These are phyloP conservation scores for Sebastiscus tertius DNA, from an alignment of 2,797 vertebrate genomes.

Conservation along the genomic window DNA sequence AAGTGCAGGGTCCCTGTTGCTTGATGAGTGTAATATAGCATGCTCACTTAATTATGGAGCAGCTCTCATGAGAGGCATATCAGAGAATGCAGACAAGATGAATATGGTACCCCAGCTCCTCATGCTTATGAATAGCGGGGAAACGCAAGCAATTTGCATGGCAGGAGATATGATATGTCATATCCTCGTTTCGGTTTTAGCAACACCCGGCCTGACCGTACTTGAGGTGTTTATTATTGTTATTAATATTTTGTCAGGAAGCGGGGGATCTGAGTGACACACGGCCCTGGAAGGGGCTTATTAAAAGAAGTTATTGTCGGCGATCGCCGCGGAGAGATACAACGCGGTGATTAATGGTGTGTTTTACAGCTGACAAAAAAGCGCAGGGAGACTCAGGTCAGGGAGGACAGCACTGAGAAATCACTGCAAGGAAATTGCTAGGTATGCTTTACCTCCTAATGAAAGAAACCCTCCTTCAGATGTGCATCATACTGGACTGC, in stretches of 20 bases:
- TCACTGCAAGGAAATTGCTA: conserved; percentile 56
- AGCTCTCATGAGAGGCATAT: conserved; percentile 65
- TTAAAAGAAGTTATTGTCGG: conserved; percentile 80
- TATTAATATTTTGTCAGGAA: conserved; percentile 80
- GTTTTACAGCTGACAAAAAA: conserved; percentile 71
- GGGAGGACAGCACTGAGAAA: conserved; percentile 58
- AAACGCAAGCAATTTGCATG: conserved; percentile 63
- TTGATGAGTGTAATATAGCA: conserved; percentile 71
- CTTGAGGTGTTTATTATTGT: conserved; percentile 74
- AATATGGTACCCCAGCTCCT: conserved; percentile 52
- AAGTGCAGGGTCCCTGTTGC: conserved; percentile 61
- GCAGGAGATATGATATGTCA: conserved; percentile 50
- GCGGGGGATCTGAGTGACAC: conserved; percentile 68
- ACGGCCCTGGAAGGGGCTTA: conserved; percentile 71
- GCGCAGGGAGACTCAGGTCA: conserved; percentile 50
- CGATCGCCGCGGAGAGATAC: conserved; percentile 64
- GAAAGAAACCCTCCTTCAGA: conserved; percentile 56
- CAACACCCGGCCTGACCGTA: conserved; percentile 22
- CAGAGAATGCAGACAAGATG: conserved; percentile 66
- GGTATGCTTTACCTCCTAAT: conserved; percentile 55
- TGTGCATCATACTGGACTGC: conserved; percentile 44
- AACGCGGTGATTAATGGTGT: conserved; percentile 78
- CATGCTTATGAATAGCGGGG: conserved; percentile 56
- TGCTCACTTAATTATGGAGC: conserved; percentile 75
- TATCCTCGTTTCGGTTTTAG: conserved; percentile 48